Evolutionary conservation across 2,888 invertebrate genomes (phyloP).

Genomic region (Brachyptera risi): DNA sequence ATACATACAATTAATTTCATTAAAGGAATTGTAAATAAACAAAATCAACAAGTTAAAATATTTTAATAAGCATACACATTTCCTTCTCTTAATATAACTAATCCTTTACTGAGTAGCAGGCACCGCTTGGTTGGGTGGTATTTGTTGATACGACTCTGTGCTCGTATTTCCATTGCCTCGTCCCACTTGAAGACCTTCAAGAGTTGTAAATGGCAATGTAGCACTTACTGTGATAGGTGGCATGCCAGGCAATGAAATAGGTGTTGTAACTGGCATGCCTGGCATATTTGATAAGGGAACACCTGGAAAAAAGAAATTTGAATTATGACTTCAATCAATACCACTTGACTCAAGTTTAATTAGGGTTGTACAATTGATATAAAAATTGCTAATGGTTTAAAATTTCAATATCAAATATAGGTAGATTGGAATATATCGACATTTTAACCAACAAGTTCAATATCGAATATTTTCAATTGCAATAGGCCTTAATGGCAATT

Average conservation of each 20-base stretch:
- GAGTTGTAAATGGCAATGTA: conserved; percentile 58
- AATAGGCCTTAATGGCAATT: too few relatives aligned
- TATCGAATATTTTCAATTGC: too few relatives aligned
- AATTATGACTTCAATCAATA: too few relatives aligned
- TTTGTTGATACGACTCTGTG: conserved; percentile 6
- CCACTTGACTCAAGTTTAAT: too few relatives aligned
- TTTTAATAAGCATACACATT: too few relatives aligned
- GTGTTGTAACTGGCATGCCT: conserved; percentile 55
- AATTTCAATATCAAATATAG: too few relatives aligned
- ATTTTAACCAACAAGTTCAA: too few relatives aligned
- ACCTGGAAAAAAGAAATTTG: conserved; percentile 31
- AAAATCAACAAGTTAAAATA: background rate
- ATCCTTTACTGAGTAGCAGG: conserved; percentile 33
- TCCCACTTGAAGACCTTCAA: conserved; percentile 46
- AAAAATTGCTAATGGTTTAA: too few relatives aligned
- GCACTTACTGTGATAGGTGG: conserved; percentile 76
- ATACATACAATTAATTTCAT: background rate
- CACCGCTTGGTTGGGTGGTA: conserved; percentile 23
- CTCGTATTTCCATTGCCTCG: conserved; percentile 26
- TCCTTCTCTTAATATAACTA: background rate
- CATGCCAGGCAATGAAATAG: conserved; percentile 71
- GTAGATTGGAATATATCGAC: too few relatives aligned
- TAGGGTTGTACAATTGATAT: too few relatives aligned
- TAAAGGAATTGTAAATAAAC: too few relatives aligned
- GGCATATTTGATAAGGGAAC: conserved; percentile 37